phyloP scores from a whole-genome alignment of 2,797 vertebrate species.

The Melanotaenia nigrans region DNA sequence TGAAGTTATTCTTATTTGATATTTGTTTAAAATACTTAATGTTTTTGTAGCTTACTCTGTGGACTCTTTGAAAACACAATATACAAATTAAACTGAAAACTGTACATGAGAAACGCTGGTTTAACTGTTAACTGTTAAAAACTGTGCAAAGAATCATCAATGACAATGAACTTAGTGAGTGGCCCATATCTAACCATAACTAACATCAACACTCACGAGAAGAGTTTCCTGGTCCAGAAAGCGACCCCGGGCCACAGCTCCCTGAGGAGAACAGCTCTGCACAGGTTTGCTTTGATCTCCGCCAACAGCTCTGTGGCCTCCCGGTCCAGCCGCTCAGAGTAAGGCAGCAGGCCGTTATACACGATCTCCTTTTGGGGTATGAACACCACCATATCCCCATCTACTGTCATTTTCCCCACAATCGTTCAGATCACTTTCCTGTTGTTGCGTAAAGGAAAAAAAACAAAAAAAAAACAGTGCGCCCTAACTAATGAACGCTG shows the following conservation, averaged over 20 bases:
- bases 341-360: slow-evolving; percentile 93
- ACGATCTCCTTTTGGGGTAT: slow-evolving; percentile 91
- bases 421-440: slow-evolving; percentile 16
- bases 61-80: too few species aligned
- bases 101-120: not conserved
- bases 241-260: slow-evolving; percentile 95
- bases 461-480: not conserved
- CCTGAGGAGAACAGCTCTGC: slow-evolving; percentile 89
- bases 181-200: not conserved
- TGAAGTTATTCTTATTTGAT: too few species aligned
- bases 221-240: slow-evolving; percentile 94
- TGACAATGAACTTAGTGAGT: not conserved
- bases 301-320: slow-evolving; percentile 89
- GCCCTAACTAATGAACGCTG: slow-evolving; percentile 12
- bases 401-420: slow-evolving; percentile 64
- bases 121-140: not conserved
- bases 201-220: slow-evolving; percentile 86
- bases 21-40: too few species aligned
- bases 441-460: not conserved
- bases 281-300: slow-evolving; percentile 90
- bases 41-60: too few species aligned
- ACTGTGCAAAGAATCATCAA: not conserved
- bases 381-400: slow-evolving; percentile 58
- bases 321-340: slow-evolving; percentile 86
- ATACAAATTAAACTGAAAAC: too few species aligned